Evolutionary conservation across 2,888 invertebrate genomes (phyloP), one percentile per base, ranked within the genome.

Genomic region (Nudaria mundana): DNA sequence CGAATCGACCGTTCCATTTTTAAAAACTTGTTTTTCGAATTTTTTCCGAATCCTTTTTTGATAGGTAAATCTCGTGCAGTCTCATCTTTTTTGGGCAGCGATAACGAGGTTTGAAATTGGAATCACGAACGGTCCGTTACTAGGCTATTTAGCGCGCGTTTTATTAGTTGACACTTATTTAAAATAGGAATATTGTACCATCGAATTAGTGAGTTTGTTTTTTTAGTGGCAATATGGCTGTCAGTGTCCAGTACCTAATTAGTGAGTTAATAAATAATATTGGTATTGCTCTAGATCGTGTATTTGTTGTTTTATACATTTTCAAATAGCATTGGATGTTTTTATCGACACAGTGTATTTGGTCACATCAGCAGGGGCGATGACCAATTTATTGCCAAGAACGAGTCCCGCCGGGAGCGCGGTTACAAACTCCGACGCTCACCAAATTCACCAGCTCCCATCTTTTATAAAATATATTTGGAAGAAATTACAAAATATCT

Each of bases 21-120:
- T 60, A 63, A 66, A 71, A 65, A 66, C 63, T 66, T 70, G 65
- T 66, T 69, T 65, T 63, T 59, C 53, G 47, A 63, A 66, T 61
- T 63, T 61, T 61, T 58, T 60, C 44, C 63, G 64, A 73, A 60
- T 74, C 65, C 62, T 68, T 71, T 76, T 79, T 74, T 64, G 64
- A 74, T 78, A 70, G 3, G 4, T 18, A 4, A 18, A 18, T 66
- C 63, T 54, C 60, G 67, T 71, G 73, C 60, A 61, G 56, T 48
- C 32, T 57, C 42, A 50, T 61, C 52, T 69, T 73, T 72, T 77
- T 74, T 71, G 52, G 53, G 53, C 53, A 55, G 57, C 71, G 72
- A 75, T 82, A 81, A 83, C 78, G 75, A 84, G 80, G 76, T 83
- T 84, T 77, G 78, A 82, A 83, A 83, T 81, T 81, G 74, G 77